Base-by-base conservation (phyloP, 2,797 vertebrate genomes). In the Hafferia zeledoni region DNA sequence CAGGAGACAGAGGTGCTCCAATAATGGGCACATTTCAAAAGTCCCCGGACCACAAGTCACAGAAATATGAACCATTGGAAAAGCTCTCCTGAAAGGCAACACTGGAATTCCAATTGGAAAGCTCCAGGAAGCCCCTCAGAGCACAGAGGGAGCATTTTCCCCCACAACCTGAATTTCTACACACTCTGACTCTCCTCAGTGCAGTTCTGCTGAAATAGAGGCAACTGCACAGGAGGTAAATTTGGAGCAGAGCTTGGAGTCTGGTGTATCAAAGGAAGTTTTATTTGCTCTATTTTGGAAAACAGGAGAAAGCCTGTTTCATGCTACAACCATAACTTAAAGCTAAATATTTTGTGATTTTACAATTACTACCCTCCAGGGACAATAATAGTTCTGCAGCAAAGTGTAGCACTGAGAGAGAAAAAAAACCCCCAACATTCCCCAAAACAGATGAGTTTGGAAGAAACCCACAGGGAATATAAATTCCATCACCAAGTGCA, bases 261-360 rank as follows among this genome's bases (percentile, higher is more conserved):
- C 20, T 18, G 27, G 30, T 50, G 22, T 71, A 33, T 75, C 71
- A 71, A 83, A 91, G 84, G 23, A 33, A 80, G 31, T 68, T 87
- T 94, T 72, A 59, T 86, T 85, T 82, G 22, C 49, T 75, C 44
- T 77, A 2, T 52, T 86, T 63, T 31, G 52, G 18, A 41, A 83
- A n/a, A 69, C 17, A 87, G 25, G 46, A 65, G 60, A 88, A 87
- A 89, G 27, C 33, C 25, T 63, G 22, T 78, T 91, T 93, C 60
- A 57, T 47, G 44, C 30, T 65, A 71, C 19, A 95, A 72, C 77
- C n/a, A 27, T 70, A 94, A 80, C 76, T 86, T 93, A 25, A 60
- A 92, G 72, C 49, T 83, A 95, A 93, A 75, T 86, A 96, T 92
- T 94, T 93, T 74, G 75, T 37, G 60, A 25, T 72, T 93, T 89